Conservation (phyloP, 2,888 invertebrate genomes). For the Julus scanicus region DNA sequence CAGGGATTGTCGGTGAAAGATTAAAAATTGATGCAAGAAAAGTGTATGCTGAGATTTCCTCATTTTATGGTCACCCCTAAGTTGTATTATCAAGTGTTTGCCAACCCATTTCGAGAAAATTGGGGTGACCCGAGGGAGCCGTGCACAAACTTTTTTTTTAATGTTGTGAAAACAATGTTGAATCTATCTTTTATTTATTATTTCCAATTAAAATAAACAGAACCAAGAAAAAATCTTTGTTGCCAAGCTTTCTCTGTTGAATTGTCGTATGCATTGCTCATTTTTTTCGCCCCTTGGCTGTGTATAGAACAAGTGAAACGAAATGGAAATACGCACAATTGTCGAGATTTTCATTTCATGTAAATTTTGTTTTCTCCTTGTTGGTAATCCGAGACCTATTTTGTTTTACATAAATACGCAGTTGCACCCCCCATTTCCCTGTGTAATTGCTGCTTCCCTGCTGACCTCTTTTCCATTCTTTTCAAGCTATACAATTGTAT, state of each 20-base stretch:
- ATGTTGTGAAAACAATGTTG: neutral
- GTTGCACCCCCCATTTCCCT: slow-evolving; percentile 6
- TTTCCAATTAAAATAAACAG: neutral
- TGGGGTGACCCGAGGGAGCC: neutral
- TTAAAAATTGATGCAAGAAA: neutral
- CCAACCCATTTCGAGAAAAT: slow-evolving; percentile 25
- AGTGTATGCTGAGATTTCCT: neutral
- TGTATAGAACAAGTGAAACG: neutral
- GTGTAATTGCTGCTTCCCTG: slow-evolving; percentile 24
- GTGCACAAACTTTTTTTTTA: neutral
- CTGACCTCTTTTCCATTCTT: slow-evolving; percentile 23
- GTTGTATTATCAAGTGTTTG: neutral
- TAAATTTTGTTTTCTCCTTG: neutral
- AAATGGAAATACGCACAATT: neutral
- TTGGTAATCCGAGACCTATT: neutral
- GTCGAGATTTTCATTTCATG: slow-evolving; percentile 1
- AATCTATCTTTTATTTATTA: neutral
- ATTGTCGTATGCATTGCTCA: neutral
- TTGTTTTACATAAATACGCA: neutral
- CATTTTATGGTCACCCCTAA: neutral
- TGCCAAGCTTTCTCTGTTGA: neutral
- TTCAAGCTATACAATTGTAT: neutral
- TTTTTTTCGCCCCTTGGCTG: neutral
- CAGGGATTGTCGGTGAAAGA: neutral
- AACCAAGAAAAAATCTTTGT: neutral